Evolutionary conservation across 1,140 invertebrate genomes (phyloP).

Genomic region (Rhyacophila brunnea): DNA sequence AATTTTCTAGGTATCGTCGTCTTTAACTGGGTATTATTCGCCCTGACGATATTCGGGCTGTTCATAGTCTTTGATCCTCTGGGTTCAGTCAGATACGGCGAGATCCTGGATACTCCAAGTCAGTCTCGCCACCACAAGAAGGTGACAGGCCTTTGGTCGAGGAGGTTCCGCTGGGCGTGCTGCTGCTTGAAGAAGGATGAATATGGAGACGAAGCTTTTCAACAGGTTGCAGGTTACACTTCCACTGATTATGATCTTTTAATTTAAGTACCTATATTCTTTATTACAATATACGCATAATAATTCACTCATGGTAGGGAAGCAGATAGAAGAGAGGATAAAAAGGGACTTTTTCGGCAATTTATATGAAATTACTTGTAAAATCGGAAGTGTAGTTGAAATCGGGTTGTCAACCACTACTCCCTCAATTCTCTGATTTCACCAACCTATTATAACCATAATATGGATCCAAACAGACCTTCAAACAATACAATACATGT

Average conservation of each 20-base stretch:
- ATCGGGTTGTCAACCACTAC: no score
- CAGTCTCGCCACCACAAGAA: conserved; percentile 61
- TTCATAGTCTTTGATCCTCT: conserved; percentile 79
- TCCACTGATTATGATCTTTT: not conserved
- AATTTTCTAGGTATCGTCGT: conserved; percentile 71
- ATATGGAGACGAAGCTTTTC: conserved; percentile 77
- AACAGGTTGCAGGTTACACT: conserved; percentile 71
- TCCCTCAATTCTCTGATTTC: no score
- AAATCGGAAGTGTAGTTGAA: no score
- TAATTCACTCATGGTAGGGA: no score
- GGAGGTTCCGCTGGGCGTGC: conserved; percentile 72
- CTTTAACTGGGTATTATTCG: conserved; percentile 77
- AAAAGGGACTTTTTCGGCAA: no score
- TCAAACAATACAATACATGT: no score
- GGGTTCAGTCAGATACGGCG: conserved; percentile 64
- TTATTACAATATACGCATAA: no score
- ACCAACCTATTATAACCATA: no score
- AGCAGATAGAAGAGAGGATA: no score
- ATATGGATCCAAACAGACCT: no score
- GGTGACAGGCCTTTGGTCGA: conserved; percentile 66
- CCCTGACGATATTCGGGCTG: conserved; percentile 70
- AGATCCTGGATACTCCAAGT: conserved; percentile 58
- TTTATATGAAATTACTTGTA: no score
- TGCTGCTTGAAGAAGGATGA: conserved; percentile 80
- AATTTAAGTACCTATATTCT: not conserved